Conservation (phyloP, 2,888 invertebrate species). For the Eubasilissa splendida region DNA sequence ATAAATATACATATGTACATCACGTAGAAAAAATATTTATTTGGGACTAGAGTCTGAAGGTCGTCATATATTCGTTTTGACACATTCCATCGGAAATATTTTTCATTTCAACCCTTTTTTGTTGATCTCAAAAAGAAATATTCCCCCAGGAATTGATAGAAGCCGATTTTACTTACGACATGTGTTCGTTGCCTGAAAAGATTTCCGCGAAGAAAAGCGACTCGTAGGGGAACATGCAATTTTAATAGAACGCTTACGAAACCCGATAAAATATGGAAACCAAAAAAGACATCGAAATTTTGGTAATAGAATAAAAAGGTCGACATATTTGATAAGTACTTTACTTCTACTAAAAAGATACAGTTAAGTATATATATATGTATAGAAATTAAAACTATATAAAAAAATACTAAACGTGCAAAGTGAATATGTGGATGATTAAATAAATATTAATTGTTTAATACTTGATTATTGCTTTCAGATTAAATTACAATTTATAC, state of each 20-base stretch:
- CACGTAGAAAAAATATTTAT: too few species aligned
- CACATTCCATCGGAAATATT: neutral
- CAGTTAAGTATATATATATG: too few species aligned
- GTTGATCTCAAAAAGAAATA: constrained; percentile 5
- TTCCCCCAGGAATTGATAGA: neutral
- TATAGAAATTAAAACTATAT: too few species aligned
- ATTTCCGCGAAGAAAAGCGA: constrained; percentile 1
- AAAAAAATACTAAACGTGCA: too few species aligned
- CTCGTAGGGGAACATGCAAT: neutral
- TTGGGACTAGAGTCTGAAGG: neutral
- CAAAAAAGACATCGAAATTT: neutral
- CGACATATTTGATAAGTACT: too few species aligned
- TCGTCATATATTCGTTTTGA: neutral
- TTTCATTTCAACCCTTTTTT: neutral
- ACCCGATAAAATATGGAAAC: neutral
- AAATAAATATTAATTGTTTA: too few species aligned
- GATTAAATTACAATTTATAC: too few species aligned
- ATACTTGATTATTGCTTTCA: too few species aligned
- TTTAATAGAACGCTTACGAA: neutral
- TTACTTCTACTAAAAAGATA: too few species aligned
- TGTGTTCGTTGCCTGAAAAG: constrained; percentile 4
- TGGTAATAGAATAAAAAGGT: too few species aligned
- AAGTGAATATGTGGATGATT: too few species aligned
- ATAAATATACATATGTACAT: too few species aligned
- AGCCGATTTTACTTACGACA: neutral